These are phyloP conservation scores for Thecophora atra DNA, from an alignment of 2,888 invertebrate species.

Conservation along the genomic window DNA sequence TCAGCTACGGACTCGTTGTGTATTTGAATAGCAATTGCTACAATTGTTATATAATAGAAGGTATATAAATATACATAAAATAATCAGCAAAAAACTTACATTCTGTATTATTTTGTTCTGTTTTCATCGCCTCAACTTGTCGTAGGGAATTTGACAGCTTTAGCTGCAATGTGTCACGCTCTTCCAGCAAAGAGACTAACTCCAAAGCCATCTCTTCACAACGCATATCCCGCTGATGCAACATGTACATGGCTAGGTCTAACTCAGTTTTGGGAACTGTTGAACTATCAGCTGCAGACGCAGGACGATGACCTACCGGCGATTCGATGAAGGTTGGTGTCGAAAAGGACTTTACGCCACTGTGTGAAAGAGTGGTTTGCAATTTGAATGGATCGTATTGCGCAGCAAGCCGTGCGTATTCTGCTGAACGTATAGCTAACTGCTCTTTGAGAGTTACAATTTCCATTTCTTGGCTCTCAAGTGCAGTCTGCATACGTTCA, in stretches of 20 bases:
- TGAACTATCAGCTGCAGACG: conserved; percentile 14
- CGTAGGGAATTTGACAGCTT: conserved; percentile 83
- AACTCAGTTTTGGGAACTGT: conserved; percentile 71
- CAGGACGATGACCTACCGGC: conserved; percentile 2
- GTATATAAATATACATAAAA: not conserved
- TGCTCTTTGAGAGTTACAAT: conserved; percentile 78
- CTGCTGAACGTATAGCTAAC: conserved; percentile 70
- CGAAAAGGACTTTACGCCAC: conserved; percentile 40
- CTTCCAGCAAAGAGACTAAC: conserved; percentile 82
- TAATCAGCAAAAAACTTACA: conserved; percentile 47
- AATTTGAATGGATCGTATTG: conserved; percentile 65
- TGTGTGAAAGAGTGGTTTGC: conserved; percentile 55
- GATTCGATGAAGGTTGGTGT: conserved; percentile 16
- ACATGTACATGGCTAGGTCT: conserved; percentile 83
- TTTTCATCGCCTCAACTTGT: conserved; percentile 72
- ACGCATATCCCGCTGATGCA: conserved; percentile 86
- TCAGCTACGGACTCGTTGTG: conserved; percentile 47
- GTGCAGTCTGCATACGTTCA: conserved; percentile 67
- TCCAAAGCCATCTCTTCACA: conserved; percentile 89
- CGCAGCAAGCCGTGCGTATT: conserved; percentile 69
- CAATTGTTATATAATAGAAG: not conserved
- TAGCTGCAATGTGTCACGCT: conserved; percentile 84
- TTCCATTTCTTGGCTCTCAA: conserved; percentile 77
- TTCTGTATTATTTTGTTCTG: conserved; percentile 46
- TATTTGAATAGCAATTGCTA: conserved; percentile 31